phyloP scores from a whole-genome alignment of 2,888 invertebrate genomes.

The Acleris sparsana region DNA sequence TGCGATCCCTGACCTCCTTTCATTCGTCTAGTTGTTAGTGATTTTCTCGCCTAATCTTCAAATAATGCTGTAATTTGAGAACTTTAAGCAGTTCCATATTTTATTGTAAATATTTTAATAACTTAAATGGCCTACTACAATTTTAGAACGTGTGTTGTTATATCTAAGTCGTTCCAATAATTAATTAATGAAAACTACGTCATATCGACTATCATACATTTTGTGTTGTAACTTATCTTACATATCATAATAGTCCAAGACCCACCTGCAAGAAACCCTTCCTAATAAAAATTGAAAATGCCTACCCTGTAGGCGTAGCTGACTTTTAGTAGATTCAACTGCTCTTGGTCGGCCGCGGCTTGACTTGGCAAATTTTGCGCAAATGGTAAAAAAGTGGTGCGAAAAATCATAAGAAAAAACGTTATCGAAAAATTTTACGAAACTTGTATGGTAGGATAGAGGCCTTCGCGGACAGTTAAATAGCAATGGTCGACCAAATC shows the following conservation, averaged over 20 bases:
- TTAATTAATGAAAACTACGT: constrained; percentile 46
- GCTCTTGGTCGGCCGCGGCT: no score
- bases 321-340: no score
- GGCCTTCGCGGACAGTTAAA: no score
- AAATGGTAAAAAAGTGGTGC: no score
- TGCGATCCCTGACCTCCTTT: constrained; percentile 45
- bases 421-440: no score
- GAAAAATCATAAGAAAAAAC: no score
- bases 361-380: no score
- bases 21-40: constrained; percentile 71
- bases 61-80: constrained; percentile 68
- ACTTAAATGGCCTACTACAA: constrained; percentile 77
- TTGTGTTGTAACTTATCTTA: constrained; percentile 44
- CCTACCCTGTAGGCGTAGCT: no score
- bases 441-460: no score
- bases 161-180: constrained; percentile 67
- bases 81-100: constrained; percentile 75
- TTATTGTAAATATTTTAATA: constrained; percentile 81
- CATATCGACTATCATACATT: constrained; percentile 49
- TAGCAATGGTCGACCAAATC: no score
- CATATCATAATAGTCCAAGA: constrained; percentile 40
- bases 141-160: constrained; percentile 75
- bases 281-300: no score
- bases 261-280: no score
- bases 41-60: constrained; percentile 79